Conservation (phyloP, 2,797 vertebrate species). For the Setipinna tenuifilis region DNA sequence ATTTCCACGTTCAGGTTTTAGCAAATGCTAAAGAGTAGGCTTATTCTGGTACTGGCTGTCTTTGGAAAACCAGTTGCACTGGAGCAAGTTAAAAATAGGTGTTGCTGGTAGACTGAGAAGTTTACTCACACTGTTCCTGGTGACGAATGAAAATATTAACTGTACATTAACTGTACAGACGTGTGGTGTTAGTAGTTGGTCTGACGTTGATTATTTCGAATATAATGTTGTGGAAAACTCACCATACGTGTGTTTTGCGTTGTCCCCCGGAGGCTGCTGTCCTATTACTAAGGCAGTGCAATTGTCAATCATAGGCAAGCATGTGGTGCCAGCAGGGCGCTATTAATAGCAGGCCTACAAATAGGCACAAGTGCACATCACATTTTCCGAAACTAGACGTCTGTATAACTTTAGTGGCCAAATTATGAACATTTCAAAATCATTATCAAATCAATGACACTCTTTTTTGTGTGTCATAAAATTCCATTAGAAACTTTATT, state of each 20-base stretch:
- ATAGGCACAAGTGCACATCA: constrained; percentile 80
- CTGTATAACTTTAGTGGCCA: constrained; percentile 41
- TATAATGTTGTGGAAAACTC: constrained; percentile 59
- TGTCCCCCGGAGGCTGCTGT: constrained; percentile 67
- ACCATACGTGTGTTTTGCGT: constrained; percentile 72
- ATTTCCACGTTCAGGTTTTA: constrained; percentile 44
- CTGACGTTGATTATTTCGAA: background rate
- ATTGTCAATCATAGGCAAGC: constrained; percentile 80
- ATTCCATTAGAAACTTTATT: background rate
- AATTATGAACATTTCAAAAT: background rate
- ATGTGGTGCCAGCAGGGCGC: constrained; percentile 76
- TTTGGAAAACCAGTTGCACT: constrained; percentile 42
- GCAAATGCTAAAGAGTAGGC: constrained; percentile 44
- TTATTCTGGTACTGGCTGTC: background rate
- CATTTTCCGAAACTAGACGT: constrained; percentile 77
- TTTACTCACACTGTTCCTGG: background rate
- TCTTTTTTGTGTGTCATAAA: background rate
- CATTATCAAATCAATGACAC: background rate
- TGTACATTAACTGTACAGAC: background rate
- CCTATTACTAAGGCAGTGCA: constrained; percentile 72
- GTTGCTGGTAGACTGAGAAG: constrained; percentile 61
- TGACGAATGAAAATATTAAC: background rate
- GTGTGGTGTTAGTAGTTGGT: background rate
- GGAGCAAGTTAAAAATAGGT: constrained; percentile 76
- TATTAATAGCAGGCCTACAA: constrained; percentile 85